A percentile compares a stretch with the other conserved stretches of the same genome.
These are phyloP conservation scores for Harmothoe impar DNA, from an alignment of 2,888 invertebrate genomes.

Conservation along the genomic window DNA sequence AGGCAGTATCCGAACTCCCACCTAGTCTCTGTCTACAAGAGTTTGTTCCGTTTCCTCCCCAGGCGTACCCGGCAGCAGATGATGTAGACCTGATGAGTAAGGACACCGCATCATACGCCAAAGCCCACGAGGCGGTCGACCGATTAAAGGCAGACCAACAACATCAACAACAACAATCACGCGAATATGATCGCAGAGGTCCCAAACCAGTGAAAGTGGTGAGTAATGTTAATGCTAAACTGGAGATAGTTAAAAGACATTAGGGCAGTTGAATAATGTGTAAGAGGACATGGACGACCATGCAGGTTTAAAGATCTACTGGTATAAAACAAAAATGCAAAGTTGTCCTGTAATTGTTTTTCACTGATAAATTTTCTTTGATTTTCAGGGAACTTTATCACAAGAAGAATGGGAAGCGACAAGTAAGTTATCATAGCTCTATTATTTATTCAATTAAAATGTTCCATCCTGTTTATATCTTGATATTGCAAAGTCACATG, in stretches of 20 bases:
- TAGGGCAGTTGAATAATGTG: not conserved
- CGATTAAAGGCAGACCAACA: constrained; percentile 66
- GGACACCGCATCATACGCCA: constrained; percentile 87
- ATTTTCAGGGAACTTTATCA: constrained; percentile 90
- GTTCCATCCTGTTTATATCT: not conserved
- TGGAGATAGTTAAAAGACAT: not conserved
- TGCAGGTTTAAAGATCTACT: too few species aligned
- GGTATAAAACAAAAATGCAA: too few species aligned
- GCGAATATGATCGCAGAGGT: constrained; percentile 43
- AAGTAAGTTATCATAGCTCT: constrained; percentile 87
- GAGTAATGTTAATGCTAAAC: constrained; percentile 13
- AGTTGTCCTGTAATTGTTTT: too few species aligned
- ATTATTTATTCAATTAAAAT: constrained; percentile 28
- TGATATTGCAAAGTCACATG: not conserved
- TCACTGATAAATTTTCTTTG: not conserved
- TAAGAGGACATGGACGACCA: too few species aligned
- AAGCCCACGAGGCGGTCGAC: constrained; percentile 70
- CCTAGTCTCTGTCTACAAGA: not conserved
- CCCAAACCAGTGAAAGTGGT: constrained; percentile 66
- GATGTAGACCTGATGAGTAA: constrained; percentile 85
- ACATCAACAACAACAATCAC: not conserved
- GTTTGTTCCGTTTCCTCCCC: not conserved
- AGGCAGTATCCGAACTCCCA: too few species aligned
- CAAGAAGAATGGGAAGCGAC: constrained; percentile 96
- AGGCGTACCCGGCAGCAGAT: constrained; percentile 89